Base-by-base conservation (phyloP, 2,888 invertebrate genomes). In the Aspidiotus rigidus region DNA sequence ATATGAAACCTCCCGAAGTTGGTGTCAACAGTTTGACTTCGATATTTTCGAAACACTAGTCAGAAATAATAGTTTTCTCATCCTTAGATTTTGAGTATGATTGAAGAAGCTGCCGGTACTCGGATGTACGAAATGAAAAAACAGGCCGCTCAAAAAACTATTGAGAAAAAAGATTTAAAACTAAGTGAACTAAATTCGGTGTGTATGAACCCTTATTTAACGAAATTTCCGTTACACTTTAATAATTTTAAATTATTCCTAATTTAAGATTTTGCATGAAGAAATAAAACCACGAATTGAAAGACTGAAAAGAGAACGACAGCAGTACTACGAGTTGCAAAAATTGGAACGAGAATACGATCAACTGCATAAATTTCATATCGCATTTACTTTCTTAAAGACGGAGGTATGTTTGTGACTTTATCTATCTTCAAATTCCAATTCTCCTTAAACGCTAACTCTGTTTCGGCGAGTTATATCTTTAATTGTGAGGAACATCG, bases 91-190 rank as follows among this genome's bases (percentile, higher is more conserved):
- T 81, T 96, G 67, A 89, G 92, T 0, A 96, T 99, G 96, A 88
- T 99, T 69, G 99, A 99, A 80, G 99, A 99, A 81, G 97, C 98
- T 8, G 96, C 97, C 0, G 98, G 99, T 1, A 98, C 98, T 0
- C 87, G 91, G 75, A 88, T 96, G 86, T 99, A 98, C 77, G 97
- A 99, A 78, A 84, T 86, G 0, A 99, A 99, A 78, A 91, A 92
- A 74, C 88, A 90, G 75, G 84, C 84, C 6, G 89, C 95, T 0
- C 84, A 90, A 73, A 90, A 86, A 76, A 88, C 89, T 0, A 92
- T 99, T 70, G 89, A 89, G 72, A 94, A 91, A 76, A 99, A 99
- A 77, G 93, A 98, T 78, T 85, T 85, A 0, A 95, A 93, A 78
- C 82, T 99, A 1, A 81, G 84, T 44, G 94, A 97, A 78, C 88